Evolutionary conservation across 2,113 vertebrate species (phyloP), one percentile per base, ranked within the genome.

Genomic region (Cheirogaleus medius): DNA sequence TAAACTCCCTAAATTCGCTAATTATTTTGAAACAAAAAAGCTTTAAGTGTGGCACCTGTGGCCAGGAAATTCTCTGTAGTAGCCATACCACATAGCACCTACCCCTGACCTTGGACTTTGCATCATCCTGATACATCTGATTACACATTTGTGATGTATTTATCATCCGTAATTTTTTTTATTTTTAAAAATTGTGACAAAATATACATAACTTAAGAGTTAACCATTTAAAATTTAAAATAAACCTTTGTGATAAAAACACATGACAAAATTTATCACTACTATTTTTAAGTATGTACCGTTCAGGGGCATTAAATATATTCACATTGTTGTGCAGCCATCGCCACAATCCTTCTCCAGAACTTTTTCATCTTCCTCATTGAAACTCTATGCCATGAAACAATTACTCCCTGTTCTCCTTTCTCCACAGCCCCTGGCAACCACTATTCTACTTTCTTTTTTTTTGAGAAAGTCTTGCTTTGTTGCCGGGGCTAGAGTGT

Each of bases 11-110:
- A 69, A 63, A 88, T 92, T 94, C 63, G 63, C 25, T 84, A 20
- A 69, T 93, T 84, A 69, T 91, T 95, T 94, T 89, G 23, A 25
- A 74, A 29, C 13, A 7, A 92, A 74, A 74, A 92, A 92, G 11
- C 47, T 77, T 87, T 64, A 92, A 23, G 2, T 86, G 6, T 54
- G 32, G 20, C 12, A 60, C 18, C 39, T 71, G 6, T 69, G 56
- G 25, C 13, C 39, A 80, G 39, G 34, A 82, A 82, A 21, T 86
- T 86, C 74, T 71, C 37, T 90, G 8, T 77, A 71, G 68, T 56
- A 82, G 37, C 52, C 37, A 47, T n/a, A 71, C 27, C 23, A 56
- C 37, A 25, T n/a, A 71, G 20, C 34, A 87, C 32, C 44, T 78
- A 18, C 3, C 17, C 44, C 15, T 78, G 73, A 81, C 17, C 3